Conservation (phyloP, 2,888 invertebrate genomes). For the Drosophila testacea region DNA sequence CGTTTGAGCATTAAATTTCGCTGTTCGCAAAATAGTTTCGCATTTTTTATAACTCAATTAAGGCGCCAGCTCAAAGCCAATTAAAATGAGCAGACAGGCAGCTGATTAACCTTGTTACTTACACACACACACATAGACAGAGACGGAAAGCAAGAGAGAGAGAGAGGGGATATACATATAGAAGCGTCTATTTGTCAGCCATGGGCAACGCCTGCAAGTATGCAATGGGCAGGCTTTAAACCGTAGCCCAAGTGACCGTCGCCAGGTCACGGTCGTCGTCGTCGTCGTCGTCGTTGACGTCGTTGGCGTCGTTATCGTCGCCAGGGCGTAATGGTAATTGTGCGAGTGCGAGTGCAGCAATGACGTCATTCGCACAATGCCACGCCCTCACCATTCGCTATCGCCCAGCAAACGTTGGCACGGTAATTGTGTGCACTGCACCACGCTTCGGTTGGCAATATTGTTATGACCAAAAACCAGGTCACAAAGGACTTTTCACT, state of each 20-base stretch:
- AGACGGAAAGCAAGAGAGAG: neutral
- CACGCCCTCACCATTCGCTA: conserved; percentile 58
- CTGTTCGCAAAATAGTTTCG: conserved; percentile 64
- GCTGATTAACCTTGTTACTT: conserved; percentile 74
- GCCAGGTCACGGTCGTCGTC: conserved; percentile 69
- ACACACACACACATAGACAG: conserved; percentile 13
- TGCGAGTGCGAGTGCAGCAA: conserved; percentile 63
- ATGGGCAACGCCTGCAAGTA: conserved; percentile 51
- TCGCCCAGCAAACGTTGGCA: conserved; percentile 71
- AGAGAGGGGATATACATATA: conserved; percentile 6
- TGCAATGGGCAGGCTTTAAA: conserved; percentile 50
- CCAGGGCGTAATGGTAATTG: conserved; percentile 68
- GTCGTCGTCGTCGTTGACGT: conserved; percentile 19
- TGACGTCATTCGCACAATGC: conserved; percentile 75
- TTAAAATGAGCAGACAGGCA: conserved; percentile 74
- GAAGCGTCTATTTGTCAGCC: conserved; percentile 47
- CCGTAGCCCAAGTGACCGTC: conserved; percentile 72
- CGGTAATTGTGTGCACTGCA: conserved; percentile 78
- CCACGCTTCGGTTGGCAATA: conserved; percentile 75
- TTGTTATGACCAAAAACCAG: conserved; percentile 81
- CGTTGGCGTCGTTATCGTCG: conserved; percentile 43
- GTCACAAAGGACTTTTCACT: conserved; percentile 75
- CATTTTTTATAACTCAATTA: conserved; percentile 69
- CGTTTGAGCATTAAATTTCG: conserved; percentile 58
- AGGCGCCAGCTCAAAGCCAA: conserved; percentile 67